A percentile compares a stretch with the other conserved stretches of the same genome.
Evolutionary conservation across 2,888 invertebrate genomes (phyloP).

Genomic region (Andrena camellia): DNA sequence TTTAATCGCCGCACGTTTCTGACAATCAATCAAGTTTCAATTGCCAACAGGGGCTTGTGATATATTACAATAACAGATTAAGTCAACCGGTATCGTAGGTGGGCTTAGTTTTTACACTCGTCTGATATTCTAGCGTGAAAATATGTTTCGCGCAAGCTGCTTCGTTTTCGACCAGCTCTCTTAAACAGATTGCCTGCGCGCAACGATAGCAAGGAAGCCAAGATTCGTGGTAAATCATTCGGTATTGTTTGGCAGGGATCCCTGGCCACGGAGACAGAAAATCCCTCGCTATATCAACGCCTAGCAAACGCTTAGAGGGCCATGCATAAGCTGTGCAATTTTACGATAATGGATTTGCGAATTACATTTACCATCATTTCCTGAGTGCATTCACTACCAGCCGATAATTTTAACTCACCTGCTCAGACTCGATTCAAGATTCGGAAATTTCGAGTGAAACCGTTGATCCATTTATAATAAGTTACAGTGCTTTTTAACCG

Average conservation of each 20-base stretch:
- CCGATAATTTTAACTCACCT: slow-evolving; percentile 30
- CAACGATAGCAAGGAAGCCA: slow-evolving; percentile 38
- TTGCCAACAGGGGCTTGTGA: background rate
- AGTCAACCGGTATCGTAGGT: background rate
- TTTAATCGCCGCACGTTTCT: background rate
- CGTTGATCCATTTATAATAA: background rate
- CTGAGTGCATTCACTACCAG: slow-evolving; percentile 31
- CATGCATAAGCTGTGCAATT: slow-evolving; percentile 26
- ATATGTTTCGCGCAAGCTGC: background rate
- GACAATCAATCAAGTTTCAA: background rate
- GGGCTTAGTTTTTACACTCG: background rate
- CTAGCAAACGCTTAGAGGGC: slow-evolving; percentile 15
- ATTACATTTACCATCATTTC: slow-evolving; percentile 26
- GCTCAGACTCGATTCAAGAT: slow-evolving; percentile 19
- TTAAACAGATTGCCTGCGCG: slow-evolving; percentile 38
- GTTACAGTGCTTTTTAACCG: background rate
- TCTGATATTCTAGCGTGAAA: background rate
- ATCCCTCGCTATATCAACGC: slow-evolving; percentile 40
- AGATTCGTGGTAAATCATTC: slow-evolving; percentile 55
- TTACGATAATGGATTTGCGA: slow-evolving; percentile 48
- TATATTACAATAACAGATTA: background rate
- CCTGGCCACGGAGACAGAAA: slow-evolving; percentile 33
- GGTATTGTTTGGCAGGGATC: slow-evolving; percentile 41
- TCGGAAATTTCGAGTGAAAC: background rate
- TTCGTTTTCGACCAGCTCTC: slow-evolving; percentile 13